Evolutionary conservation across 2,888 invertebrate species (phyloP).

Genomic region (Andricus curvator): DNA sequence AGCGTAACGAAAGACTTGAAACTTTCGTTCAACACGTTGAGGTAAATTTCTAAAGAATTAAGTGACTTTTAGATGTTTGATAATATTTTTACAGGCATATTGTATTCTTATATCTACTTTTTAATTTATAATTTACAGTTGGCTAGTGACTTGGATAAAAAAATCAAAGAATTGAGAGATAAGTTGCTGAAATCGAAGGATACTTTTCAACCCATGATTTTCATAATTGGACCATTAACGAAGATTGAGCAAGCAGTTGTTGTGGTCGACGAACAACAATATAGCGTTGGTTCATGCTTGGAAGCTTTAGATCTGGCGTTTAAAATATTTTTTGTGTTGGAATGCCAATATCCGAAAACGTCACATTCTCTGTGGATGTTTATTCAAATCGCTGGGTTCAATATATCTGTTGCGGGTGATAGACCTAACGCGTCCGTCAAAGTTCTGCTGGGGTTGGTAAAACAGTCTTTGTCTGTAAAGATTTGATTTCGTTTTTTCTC

Average conservation of each 20-base stretch:
- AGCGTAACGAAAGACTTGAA: constrained; percentile 1
- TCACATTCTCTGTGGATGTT: too few species aligned
- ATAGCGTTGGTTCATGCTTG: too few species aligned
- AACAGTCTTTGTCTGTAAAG: too few species aligned
- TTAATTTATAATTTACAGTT: background rate
- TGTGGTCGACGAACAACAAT: background rate
- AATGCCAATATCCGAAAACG: too few species aligned
- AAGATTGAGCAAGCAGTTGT: constrained; percentile 24
- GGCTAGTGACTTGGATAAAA: background rate
- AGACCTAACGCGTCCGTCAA: too few species aligned
- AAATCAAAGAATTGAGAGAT: background rate
- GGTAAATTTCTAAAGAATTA: background rate
- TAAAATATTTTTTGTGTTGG: too few species aligned
- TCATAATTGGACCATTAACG: constrained; percentile 1
- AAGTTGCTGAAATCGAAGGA: background rate
- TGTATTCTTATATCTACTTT: background rate
- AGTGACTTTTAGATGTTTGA: background rate
- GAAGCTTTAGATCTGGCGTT: too few species aligned
- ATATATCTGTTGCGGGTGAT: too few species aligned
- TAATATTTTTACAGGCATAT: background rate
- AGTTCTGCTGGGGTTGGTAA: too few species aligned
- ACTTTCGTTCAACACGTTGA: background rate
- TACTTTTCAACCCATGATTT: constrained; percentile 32
- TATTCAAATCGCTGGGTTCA: too few species aligned
- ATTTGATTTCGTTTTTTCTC: too few species aligned